Conservation (phyloP, 2,797 vertebrate species). For the Cetoscarus ocellatus region DNA sequence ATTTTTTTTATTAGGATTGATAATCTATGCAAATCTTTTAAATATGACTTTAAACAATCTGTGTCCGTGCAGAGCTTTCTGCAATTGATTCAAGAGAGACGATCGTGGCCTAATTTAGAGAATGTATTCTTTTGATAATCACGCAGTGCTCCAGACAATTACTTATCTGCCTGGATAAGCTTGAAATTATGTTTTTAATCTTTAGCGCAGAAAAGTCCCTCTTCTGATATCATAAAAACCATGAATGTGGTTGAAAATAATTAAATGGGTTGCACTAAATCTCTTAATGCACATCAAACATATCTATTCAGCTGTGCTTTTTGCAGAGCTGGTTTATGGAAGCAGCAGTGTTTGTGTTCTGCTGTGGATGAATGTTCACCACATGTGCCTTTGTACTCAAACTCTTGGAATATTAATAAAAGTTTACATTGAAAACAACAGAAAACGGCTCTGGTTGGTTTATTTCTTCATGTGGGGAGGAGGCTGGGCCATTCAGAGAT, state of each 20-base stretch:
- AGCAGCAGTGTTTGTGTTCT: conserved; percentile 45
- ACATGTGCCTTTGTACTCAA: conserved; percentile 78
- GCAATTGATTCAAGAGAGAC: conserved; percentile 71
- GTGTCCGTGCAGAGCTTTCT: conserved; percentile 69
- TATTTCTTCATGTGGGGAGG: too few relatives aligned
- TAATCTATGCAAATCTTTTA: conserved; percentile 84
- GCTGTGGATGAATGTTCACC: conserved; percentile 61
- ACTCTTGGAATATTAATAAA: conserved; percentile 80
- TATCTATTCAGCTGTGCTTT: conserved; percentile 28
- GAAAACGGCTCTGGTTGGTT: conserved; percentile 1
- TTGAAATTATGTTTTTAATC: conserved; percentile 83
- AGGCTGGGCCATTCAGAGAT: too few relatives aligned
- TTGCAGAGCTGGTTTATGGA: conserved; percentile 22
- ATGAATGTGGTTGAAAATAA: conserved; percentile 61
- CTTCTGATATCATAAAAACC: conserved; percentile 67
- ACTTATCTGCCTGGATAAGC: conserved; percentile 81
- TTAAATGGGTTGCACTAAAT: conserved; percentile 64
- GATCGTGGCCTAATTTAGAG: conserved; percentile 78
- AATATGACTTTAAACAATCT: conserved; percentile 77
- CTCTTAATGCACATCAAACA: conserved; percentile 46
- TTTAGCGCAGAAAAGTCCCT: conserved; percentile 51
- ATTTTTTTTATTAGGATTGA: conserved; percentile 71
- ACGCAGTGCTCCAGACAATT: conserved; percentile 79
- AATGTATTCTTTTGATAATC: conserved; percentile 81
- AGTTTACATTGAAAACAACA: conserved; percentile 84